These are phyloP conservation scores for Cyprinus carpio DNA, from an alignment of 2,113 vertebrate species.

Conservation along the genomic window DNA sequence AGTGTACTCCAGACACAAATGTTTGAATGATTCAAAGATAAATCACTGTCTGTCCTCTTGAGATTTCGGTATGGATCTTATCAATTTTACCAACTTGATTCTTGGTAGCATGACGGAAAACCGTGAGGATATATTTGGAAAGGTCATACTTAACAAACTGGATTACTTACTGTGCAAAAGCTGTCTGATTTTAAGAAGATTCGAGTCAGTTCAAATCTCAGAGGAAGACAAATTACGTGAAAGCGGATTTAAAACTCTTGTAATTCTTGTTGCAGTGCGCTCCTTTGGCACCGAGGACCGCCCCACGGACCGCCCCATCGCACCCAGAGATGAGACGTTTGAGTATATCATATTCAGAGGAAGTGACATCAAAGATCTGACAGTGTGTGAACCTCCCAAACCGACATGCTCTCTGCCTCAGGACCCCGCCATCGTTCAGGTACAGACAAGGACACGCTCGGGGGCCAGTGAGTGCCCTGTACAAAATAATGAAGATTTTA, in stretches of 20 bases:
- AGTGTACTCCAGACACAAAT: neutral
- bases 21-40: neutral
- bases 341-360: slow-evolving; percentile 98
- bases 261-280: slow-evolving; percentile 74
- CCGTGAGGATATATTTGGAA: neutral
- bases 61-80: neutral
- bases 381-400: slow-evolving; percentile 96
- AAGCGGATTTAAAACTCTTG: neutral
- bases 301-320: slow-evolving; percentile 93
- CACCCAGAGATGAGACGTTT: slow-evolving; percentile 94
- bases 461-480: neutral
- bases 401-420: slow-evolving; percentile 90
- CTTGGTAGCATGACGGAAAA: too few species aligned
- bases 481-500: too few species aligned
- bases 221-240: neutral
- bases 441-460: slow-evolving; percentile 51
- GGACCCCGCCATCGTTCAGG: slow-evolving; percentile 98
- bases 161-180: neutral
- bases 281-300: slow-evolving; percentile 97
- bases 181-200: neutral
- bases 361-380: slow-evolving; percentile 97
- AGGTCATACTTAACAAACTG: neutral
- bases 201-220: neutral
- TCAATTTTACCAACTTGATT: neutral
- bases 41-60: neutral